Base-by-base conservation (phyloP, 2,888 invertebrate genomes). In the Kryphioiulus occultus region DNA sequence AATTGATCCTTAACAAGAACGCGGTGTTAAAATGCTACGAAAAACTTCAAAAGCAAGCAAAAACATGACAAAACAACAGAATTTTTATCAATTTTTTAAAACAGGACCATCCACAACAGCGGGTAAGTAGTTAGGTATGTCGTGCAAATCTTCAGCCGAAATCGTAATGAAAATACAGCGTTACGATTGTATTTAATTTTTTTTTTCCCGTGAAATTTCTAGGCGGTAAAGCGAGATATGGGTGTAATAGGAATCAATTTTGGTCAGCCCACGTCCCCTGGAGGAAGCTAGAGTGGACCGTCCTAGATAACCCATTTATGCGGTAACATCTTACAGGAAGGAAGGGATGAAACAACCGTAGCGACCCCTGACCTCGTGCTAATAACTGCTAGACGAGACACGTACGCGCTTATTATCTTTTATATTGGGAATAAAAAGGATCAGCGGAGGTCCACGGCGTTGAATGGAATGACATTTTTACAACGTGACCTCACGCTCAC, bases 331-430 rank as follows among this genome's bases (percentile, higher is more conserved):
- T 59, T n/a, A 19, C 59, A 59, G 59, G 59, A 15, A 59, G 59
- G 59, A 59, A 59, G n/a, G 4, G 22, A 4, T 10, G 68, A 26
- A 26, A 22, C 9, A 26, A 68, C 68, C 68, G 22, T 2, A 26
- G 22, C 68, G 5, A 68, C 68, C 26, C 26, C 10, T 1, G 22
- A 26, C 68, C 26, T 26, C 7, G n/a, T n/a, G 26, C 10, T 59
- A 59, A 59, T 59, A 68, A 26, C 68, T 26, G 22, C 12, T 10
- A 68, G 68, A 68, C 68, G 68, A 68, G 22, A 22, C 68, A 68
- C 68, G 68, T n/a, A 68, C 68, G n/a, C 68, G 26, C 68, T 68
- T 68, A 53, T 53, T 53, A 68, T 68, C 68, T 68, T 68, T 22
- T n/a, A 44, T 44, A 15, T 44, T 44, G 1, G 44, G 26, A 26